These are phyloP conservation scores for Venusia cambrica DNA, from an alignment of 2,888 invertebrate species.

Conservation along the genomic window DNA sequence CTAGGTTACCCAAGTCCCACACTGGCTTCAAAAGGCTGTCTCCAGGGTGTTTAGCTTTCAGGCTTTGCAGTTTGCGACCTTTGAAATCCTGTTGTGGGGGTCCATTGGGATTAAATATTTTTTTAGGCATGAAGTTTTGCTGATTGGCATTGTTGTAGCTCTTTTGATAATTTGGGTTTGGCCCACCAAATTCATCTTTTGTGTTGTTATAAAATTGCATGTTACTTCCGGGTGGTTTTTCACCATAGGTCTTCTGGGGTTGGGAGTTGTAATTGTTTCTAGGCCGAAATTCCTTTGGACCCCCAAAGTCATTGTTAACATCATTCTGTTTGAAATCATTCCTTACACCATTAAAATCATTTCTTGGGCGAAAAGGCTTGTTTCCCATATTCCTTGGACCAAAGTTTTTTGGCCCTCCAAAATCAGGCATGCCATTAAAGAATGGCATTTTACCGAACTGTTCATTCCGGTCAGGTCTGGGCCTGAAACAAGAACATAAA, in stretches of 20 bases:
- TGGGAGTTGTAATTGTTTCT: constrained; percentile 67
- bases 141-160: constrained; percentile 58
- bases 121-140: constrained; percentile 61
- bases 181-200: constrained; percentile 73
- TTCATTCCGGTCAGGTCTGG: constrained; percentile 84
- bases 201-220: constrained; percentile 73
- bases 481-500: constrained; percentile 76
- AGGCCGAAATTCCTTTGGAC: constrained; percentile 69
- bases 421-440: constrained; percentile 66
- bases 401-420: constrained; percentile 76
- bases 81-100: constrained; percentile 62
- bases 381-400: constrained; percentile 69
- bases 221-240: constrained; percentile 56
- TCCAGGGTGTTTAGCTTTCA: constrained; percentile 87
- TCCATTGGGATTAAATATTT: constrained; percentile 57
- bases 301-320: constrained; percentile 71
- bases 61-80: constrained; percentile 80
- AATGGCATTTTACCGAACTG: constrained; percentile 82
- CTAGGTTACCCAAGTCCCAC: constrained; percentile 89
- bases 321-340: constrained; percentile 69
- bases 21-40: constrained; percentile 88
- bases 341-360: constrained; percentile 72
- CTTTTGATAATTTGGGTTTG: constrained; percentile 65
- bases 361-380: constrained; percentile 72
- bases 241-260: constrained; percentile 56